Evolutionary conservation across 1,140 invertebrate genomes (phyloP), one percentile per base, ranked within the genome.

Genomic region (Trypoxylus dichotomus): DNA sequence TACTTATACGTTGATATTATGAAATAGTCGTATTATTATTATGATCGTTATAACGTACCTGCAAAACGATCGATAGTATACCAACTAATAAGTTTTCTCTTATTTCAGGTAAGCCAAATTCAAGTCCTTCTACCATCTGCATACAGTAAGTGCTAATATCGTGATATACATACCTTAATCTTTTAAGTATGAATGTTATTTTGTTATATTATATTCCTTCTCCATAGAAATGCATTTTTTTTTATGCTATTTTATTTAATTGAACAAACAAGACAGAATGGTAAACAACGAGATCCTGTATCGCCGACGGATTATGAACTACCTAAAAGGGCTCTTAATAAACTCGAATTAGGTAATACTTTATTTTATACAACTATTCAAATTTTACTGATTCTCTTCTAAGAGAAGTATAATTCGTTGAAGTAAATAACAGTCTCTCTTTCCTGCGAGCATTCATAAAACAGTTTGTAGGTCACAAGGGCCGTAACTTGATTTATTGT

Each of bases 401-500:
- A 25, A 24, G 3, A 11, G 24, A 63, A 24, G 24, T 19, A 63
- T 27, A 27, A 63, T 24, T 11, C 3, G 10, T 10, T 63, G 19
- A 19, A 47, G 13, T 47, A 47, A 47, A 47, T 47, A n/a, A 63
- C 19, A 63, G 21, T 19, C 21, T 63, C 13, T 11, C 25, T 24
- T 19, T 2, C 19, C 60, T 6, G 8, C 5, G 60, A 63, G 25
- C 5, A 63, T 63, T 63, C 60, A 63, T 63, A 63, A 63, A 63
- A 27, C 19, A 63, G 60, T 63, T 63, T 21, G 60, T 63, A 63
- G 25, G 21, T 21, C 60, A 63, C 13, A 63, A 24, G 60, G 11
- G 10, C 15, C 60, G 21, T 63, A 63, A 63, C 25, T 63, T 63
- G 60, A 63, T 63, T 63, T 63, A 63, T 27, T 63, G 13, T 63